Evolutionary conservation across 2,797 vertebrate genomes (phyloP).

Genomic region (Pseudochirops corinnae): DNA sequence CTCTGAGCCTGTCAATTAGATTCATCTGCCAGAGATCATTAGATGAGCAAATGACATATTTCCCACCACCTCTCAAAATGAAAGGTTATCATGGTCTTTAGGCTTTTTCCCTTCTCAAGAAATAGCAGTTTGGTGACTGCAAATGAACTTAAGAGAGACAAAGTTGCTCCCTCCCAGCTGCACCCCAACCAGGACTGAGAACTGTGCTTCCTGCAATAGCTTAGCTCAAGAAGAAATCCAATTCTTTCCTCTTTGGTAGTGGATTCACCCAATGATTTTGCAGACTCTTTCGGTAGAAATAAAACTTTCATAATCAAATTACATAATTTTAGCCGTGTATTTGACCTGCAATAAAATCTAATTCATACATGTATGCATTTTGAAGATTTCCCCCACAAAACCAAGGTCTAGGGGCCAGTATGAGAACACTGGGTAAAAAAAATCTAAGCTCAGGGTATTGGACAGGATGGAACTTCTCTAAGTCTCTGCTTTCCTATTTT

Average conservation of each 20-base stretch:
- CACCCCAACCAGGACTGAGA: constrained; percentile 31
- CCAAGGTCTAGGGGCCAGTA: background rate
- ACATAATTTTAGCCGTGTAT: background rate
- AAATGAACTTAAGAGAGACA: constrained; percentile 78
- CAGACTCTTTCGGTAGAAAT: constrained; percentile 6
- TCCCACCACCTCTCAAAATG: constrained; percentile 74
- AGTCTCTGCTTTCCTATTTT: background rate
- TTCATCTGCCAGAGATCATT: constrained; percentile 86
- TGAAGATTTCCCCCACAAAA: background rate
- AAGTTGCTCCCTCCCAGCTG: constrained; percentile 8
- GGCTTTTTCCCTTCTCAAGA: constrained; percentile 78
- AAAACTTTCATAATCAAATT: constrained; percentile 17
- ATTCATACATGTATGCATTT: background rate
- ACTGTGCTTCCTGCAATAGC: constrained; percentile 7
- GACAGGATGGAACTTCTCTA: background rate
- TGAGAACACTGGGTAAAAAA: background rate
- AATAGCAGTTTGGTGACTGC: constrained; percentile 77
- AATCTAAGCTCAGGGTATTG: background rate
- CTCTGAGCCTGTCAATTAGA: constrained; percentile 79
- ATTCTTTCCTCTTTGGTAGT: constrained; percentile 24
- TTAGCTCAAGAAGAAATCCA: constrained; percentile 60
- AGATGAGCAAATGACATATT: constrained; percentile 82
- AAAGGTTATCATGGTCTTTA: constrained; percentile 72
- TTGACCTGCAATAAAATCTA: background rate
- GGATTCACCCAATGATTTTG: constrained; percentile 1